A percentile compares a stretch with the other conserved stretches of the same genome.
These are phyloP conservation scores for Cosmia pyralina DNA, from an alignment of 2,888 invertebrate genomes.

Conservation along the genomic window DNA sequence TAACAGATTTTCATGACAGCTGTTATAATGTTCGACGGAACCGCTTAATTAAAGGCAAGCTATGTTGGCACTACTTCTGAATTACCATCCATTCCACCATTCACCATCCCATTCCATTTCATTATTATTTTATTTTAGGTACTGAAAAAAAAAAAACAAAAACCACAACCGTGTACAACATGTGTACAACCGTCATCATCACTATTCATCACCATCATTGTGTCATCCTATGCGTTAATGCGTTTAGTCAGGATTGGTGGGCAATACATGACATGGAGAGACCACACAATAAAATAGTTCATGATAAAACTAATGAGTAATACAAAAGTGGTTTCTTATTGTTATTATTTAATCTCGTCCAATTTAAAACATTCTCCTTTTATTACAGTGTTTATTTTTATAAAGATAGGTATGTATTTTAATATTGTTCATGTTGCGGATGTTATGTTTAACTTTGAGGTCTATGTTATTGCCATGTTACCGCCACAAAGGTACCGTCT, in stretches of 20 bases:
- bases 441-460: slow-evolving; percentile 44
- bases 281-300: slow-evolving; percentile 16
- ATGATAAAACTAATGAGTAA: slow-evolving; percentile 1
- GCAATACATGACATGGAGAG: not conserved
- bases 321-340: not conserved
- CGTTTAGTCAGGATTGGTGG: too few species aligned
- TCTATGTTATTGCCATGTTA: slow-evolving; percentile 20
- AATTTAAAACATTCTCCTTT: slow-evolving; percentile 35
- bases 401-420: not conserved
- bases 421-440: slow-evolving; percentile 23
- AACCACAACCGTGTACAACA: too few species aligned
- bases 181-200: too few species aligned
- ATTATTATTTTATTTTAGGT: too few species aligned
- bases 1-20: too few species aligned
- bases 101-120: too few species aligned
- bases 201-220: too few species aligned
- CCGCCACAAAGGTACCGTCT: slow-evolving; percentile 26
- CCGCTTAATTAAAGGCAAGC: not conserved
- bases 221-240: too few species aligned
- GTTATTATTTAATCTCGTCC: slow-evolving; percentile 1
- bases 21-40: too few species aligned
- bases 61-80: too few species aligned
- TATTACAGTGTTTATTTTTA: slow-evolving; percentile 19
- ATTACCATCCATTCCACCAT: too few species aligned
- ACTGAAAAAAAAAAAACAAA: too few species aligned